Conservation (phyloP, 2,797 vertebrate species). For the Orestias chungarensis region DNA sequence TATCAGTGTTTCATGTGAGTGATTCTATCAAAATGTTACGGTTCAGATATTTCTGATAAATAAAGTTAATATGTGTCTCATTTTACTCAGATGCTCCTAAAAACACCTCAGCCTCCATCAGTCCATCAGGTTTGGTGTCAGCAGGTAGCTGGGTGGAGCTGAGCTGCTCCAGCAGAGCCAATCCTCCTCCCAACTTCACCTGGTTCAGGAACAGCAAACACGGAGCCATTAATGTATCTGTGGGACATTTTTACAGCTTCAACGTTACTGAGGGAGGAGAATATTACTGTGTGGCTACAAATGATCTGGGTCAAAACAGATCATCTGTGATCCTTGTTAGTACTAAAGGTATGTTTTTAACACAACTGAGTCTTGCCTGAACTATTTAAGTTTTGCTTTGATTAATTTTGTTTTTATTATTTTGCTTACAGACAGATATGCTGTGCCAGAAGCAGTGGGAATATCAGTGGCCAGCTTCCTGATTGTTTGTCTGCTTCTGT, state of each 20-base stretch:
- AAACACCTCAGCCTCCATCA: constrained; percentile 30
- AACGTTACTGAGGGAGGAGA: background rate
- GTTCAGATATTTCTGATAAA: too few relatives aligned
- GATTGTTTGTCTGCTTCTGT: background rate
- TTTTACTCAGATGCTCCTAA: constrained; percentile 38
- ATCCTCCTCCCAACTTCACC: constrained; percentile 39
- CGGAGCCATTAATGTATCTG: background rate
- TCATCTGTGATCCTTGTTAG: background rate
- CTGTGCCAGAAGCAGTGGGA: background rate
- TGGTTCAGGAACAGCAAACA: constrained; percentile 10
- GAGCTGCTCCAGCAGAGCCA: constrained; percentile 68
- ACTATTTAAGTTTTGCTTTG: background rate
- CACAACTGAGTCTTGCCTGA: background rate
- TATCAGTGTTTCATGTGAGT: too few relatives aligned
- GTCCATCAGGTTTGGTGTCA: constrained; percentile 22
- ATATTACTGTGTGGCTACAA: background rate
- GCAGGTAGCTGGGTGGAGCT: constrained; percentile 58
- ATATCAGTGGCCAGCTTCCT: background rate
- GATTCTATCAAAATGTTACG: too few relatives aligned
- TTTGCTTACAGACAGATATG: background rate
- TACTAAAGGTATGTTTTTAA: background rate
- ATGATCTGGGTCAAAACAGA: background rate
- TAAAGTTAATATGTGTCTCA: too few relatives aligned
- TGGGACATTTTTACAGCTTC: background rate
- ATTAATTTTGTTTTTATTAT: background rate